phyloP scores from a whole-genome alignment of 2,113 vertebrate genomes.

The Chamaetylas fuelleborni region DNA sequence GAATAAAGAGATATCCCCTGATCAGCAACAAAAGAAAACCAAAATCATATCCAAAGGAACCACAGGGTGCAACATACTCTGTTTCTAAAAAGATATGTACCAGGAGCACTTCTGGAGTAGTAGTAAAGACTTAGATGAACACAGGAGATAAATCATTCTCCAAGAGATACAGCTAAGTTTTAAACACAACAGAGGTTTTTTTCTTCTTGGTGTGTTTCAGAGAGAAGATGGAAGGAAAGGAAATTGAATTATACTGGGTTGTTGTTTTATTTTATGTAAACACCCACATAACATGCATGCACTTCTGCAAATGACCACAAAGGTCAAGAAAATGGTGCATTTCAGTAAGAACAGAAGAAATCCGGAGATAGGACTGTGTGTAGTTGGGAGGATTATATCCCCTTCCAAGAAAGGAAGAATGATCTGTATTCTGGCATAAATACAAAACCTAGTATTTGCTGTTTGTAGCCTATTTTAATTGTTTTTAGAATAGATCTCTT shows the following conservation, averaged over 20 bases:
- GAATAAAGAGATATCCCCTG: neutral
- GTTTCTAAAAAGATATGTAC: neutral
- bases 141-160: neutral
- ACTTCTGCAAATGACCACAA: neutral
- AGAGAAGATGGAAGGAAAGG: neutral
- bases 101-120: neutral
- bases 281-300: neutral
- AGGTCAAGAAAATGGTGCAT: neutral
- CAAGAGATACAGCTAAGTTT: neutral
- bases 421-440: neutral
- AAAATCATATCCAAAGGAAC: neutral
- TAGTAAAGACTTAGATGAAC: neutral
- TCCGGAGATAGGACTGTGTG: neutral
- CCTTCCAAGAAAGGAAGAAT: neutral
- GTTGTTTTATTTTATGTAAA: neutral
- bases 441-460: neutral
- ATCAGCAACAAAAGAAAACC: neutral
- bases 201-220: neutral
- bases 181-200: neutral
- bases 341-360: neutral
- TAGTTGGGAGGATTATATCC: neutral
- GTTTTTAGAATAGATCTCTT: neutral
- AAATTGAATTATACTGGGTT: neutral
- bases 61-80: neutral
- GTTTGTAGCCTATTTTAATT: neutral